phyloP scores from a whole-genome alignment of 1,140 invertebrate species.

The Drosophila repleta region DNA sequence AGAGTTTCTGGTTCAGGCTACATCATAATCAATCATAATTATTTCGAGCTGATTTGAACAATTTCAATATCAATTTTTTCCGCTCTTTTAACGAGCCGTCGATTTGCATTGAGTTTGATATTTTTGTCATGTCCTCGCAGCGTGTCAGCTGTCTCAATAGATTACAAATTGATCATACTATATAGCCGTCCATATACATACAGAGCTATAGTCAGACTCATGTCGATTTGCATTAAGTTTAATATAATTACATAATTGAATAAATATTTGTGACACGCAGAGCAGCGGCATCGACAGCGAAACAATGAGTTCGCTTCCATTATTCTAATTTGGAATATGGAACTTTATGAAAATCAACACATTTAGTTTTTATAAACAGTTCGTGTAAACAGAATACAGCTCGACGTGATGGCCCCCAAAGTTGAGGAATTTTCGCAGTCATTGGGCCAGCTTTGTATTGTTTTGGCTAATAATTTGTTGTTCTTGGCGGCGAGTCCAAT shows the following conservation, averaged over 20 bases:
- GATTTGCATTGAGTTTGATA: constrained; percentile 44
- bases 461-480: constrained; percentile 50
- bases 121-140: constrained; percentile 48
- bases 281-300: constrained; percentile 39
- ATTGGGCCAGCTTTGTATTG: constrained; percentile 57
- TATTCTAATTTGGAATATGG: constrained; percentile 47
- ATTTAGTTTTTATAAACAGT: constrained; percentile 68
- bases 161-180: constrained; percentile 66
- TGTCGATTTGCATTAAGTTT: constrained; percentile 65
- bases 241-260: constrained; percentile 74
- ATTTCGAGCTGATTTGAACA: constrained; percentile 18
- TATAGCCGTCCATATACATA: constrained; percentile 5
- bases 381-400: constrained; percentile 42
- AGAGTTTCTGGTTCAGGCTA: too few relatives aligned
- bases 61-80: constrained; percentile 9
- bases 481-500: constrained; percentile 48
- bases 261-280: constrained; percentile 74
- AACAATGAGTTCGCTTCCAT: constrained; percentile 33
- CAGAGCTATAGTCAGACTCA: constrained; percentile 15
- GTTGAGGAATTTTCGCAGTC: constrained; percentile 58
- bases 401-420: constrained; percentile 32
- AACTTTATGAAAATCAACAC: constrained; percentile 69
- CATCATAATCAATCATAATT: constrained; percentile 11
- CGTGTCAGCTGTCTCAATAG: constrained; percentile 62
- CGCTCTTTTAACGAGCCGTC: constrained; percentile 20